Base-by-base conservation (phyloP, 2,113 vertebrate species). In the Xiphorhynchus elegans region DNA sequence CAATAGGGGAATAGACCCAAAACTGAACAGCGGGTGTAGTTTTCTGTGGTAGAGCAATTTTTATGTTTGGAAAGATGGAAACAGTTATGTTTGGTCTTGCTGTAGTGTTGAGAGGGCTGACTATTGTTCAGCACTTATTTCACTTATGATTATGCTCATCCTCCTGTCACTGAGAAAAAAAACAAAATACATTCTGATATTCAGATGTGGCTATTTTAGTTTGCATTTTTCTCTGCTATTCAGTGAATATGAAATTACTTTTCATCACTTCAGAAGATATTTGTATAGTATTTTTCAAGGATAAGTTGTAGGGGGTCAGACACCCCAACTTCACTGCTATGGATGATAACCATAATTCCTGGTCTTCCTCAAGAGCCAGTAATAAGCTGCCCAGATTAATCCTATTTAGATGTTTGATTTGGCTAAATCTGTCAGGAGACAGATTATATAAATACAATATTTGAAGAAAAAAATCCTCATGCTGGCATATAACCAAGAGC, bases 331-430 rank as follows among this genome's bases (percentile, higher is more conserved):
- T 92, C 84, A 74, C 60, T 81, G 79, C 63, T 89, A 56, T 10
- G 52, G 52, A 24, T 67, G 91, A 92, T 93, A 92, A 92, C 26
- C 60, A 21, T 90, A 96, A 93, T 81, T 93, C 76, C 80, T 67
- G 69, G 76, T 91, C 52, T 62, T 93, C 39, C 73, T 92, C 76
- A 74, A 81, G 83, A 96, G 42, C 63, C 79, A 90, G 73, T 84
- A 95, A 95, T 95, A 95, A 92, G 39, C 55, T 87, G 55, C 64
- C 89, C 84, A 73, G 50, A 77, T 80, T 90, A 95, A 96, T 96
- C 94, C 44, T 93, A 64, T 95, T 95, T 92, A 95, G 83, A 84
- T 92, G 42, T 95, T 97, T 95, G 95, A 89, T 93, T 95, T 93
- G 47, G 56, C 68, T 74, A 3, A 89, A 92, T 74, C 69, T 92